A percentile compares a stretch with the other conserved stretches of the same genome.
Evolutionary conservation across 2,888 invertebrate genomes (phyloP).

Genomic region (Aporophyla nigra): DNA sequence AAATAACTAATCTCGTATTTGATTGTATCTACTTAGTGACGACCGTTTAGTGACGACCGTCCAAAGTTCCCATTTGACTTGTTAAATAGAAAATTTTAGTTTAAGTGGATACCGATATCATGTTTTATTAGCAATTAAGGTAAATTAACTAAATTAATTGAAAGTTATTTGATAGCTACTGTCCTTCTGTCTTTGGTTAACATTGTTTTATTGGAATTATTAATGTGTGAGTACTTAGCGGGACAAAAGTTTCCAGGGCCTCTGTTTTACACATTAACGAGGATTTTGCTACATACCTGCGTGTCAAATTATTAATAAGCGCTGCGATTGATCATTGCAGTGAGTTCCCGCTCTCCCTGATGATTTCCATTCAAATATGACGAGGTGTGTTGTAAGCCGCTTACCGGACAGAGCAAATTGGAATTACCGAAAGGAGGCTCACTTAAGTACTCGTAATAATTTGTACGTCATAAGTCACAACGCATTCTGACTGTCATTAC

Average conservation of each 20-base stretch:
- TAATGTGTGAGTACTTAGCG: slow-evolving; percentile 12
- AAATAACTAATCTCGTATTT: slow-evolving; percentile 10
- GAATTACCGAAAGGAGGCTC: neutral
- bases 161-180: slow-evolving; percentile 51
- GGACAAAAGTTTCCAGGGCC: neutral
- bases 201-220: slow-evolving; percentile 28
- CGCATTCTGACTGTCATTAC: neutral
- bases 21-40: slow-evolving; percentile 12
- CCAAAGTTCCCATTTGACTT: slow-evolving; percentile 47
- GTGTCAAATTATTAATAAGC: neutral
- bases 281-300: neutral
- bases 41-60: slow-evolving; percentile 11
- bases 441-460: neutral
- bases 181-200: slow-evolving; percentile 25
- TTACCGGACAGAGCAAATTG: neutral
- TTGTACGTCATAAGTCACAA: neutral
- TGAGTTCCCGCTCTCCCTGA: neutral
- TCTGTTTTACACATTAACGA: slow-evolving; percentile 4
- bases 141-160: slow-evolving; percentile 60
- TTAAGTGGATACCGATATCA: slow-evolving; percentile 51
- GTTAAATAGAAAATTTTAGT: slow-evolving; percentile 54
- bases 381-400: neutral
- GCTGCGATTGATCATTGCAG: neutral
- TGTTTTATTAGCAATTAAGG: slow-evolving; percentile 63
- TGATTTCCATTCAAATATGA: neutral